Evolutionary conservation across 2,888 invertebrate genomes (phyloP), one percentile per base, ranked within the genome.

Genomic region (Pristionchus entomophagus): DNA sequence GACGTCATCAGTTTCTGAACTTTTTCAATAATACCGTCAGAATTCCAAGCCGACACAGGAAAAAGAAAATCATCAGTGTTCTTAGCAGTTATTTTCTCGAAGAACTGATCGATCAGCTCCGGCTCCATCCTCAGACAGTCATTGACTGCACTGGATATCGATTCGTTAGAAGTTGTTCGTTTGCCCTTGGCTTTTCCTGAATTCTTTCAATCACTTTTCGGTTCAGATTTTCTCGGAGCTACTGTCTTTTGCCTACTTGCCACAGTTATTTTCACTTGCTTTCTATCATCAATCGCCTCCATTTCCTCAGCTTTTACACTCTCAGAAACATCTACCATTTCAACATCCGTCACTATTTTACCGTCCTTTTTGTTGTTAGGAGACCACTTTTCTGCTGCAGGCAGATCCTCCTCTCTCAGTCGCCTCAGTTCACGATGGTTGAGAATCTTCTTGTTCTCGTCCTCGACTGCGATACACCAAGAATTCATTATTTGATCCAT

Each of bases 381-480:
- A 73, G n/a, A 73, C 73, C 73, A 73, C 73, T 73, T 73, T 14
- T 73, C 73, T 73, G 73, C 73, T 41, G 22, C 41, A 10, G 73
- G 41, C 1, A 14, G 22, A 8, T 73, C 73, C 5, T 73, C 41
- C 6, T 73, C 22, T 41, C 73, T 73, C 2, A 73, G 38, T 41
- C 14, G 17, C 2, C 2, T 73, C 10, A 73, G 22, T 10, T 41
- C 73, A n/a, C n/a, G 22, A 1, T 1, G 1, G 4, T 41, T 8
- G 2, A 73, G 19, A 41, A 73, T 5, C 22, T 10, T 38, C 41
- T 41, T 41, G 2, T n/a, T 73, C 6, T 38, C 38, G 19, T 38
- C 41, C n/a, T 73, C 41, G n/a, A 73, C 73, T 5, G n/a, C 73
- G 2, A 73, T 41, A 41, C n/a, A 12, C 32, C 22, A 2, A 41